Evolutionary conservation across 2,113 vertebrate species (phyloP).

Genomic region (Dolichotis patagonum): DNA sequence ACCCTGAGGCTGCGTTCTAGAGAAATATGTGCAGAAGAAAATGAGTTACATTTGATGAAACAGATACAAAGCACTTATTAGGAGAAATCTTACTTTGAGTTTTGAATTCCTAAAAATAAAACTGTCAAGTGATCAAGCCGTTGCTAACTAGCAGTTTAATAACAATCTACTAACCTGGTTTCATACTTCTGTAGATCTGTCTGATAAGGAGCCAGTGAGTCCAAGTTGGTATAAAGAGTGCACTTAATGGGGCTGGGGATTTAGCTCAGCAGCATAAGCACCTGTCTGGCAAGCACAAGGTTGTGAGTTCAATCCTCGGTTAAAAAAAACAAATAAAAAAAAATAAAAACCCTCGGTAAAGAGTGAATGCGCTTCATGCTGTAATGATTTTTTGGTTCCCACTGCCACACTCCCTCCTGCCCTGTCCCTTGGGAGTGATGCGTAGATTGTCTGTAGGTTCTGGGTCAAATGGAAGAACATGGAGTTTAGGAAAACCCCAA

Average conservation of each 20-base stretch:
- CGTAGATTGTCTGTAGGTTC: background rate
- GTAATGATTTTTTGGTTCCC: background rate
- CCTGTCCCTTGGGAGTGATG: background rate
- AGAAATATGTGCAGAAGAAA: background rate
- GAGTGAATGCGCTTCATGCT: too few species aligned
- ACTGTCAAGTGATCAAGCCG: background rate
- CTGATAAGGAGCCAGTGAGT: background rate
- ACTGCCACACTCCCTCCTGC: too few species aligned
- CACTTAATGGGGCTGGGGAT: too few species aligned
- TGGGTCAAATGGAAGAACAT: background rate
- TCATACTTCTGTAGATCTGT: background rate
- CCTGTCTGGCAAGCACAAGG: too few species aligned
- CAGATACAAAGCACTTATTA: background rate
- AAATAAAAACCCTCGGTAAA: too few species aligned
- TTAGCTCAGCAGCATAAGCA: too few species aligned
- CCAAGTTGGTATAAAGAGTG: background rate
- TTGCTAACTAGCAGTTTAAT: background rate
- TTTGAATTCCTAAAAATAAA: background rate
- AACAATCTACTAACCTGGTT: background rate
- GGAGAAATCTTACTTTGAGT: background rate
- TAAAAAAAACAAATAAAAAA: too few species aligned
- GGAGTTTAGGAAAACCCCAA: background rate
- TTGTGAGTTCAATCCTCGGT: too few species aligned
- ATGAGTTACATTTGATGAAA: background rate
- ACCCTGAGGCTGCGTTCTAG: background rate